Percentiles rank a stretch among this genome's conserved stretches.
phyloP scores from a whole-genome alignment of 2,797 vertebrate species.

The Taeniopygia guttata region DNA sequence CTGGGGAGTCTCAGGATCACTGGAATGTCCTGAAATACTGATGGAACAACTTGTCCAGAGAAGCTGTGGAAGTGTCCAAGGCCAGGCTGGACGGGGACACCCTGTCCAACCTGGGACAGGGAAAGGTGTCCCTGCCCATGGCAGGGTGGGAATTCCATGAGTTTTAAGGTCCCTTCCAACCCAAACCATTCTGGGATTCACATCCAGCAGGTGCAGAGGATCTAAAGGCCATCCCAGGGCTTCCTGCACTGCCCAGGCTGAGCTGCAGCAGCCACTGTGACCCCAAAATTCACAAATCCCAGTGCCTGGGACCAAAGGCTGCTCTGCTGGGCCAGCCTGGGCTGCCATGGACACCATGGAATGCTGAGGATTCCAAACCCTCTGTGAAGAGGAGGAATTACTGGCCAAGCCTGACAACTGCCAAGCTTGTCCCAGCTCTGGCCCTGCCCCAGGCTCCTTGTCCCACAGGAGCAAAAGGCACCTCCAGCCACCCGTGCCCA shows the following conservation, averaged over 20 bases:
- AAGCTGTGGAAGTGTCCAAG: background rate
- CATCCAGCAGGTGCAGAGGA: fast-evolving
- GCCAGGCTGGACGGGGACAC: fast-evolving
- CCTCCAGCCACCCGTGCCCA: fast-evolving
- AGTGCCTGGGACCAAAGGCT: fast-evolving
- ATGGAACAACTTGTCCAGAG: background rate
- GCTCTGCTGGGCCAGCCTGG: background rate
- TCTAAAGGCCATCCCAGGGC: background rate
- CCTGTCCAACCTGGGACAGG: no score
- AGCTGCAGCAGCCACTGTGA: background rate
- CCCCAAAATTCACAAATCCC: background rate
- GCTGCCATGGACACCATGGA: background rate
- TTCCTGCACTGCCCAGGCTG: background rate
- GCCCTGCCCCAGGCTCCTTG: background rate
- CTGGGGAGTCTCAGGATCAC: background rate
- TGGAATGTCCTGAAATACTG: background rate
- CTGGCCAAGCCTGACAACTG: background rate
- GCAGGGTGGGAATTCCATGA: background rate
- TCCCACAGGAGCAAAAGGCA: background rate
- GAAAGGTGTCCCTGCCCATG: background rate
- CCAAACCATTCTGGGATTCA: background rate
- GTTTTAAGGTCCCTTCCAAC: background rate
- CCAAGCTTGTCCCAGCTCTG: background rate
- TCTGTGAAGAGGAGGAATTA: background rate
- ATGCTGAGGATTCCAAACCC: background rate